phyloP scores from a whole-genome alignment of 2,888 invertebrate genomes.

The Phengaris arion region DNA sequence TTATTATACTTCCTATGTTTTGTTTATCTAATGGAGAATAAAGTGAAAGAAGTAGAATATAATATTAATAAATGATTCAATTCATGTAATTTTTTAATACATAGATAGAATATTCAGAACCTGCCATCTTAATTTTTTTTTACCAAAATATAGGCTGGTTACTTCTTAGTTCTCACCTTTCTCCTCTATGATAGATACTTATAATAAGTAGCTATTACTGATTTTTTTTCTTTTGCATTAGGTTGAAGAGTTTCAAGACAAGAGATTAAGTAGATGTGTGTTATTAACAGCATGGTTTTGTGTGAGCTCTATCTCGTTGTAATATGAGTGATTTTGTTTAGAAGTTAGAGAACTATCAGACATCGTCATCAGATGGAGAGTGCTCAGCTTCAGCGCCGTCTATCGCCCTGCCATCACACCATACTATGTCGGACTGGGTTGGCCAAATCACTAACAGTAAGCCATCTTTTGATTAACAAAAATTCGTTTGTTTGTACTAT shows the following conservation, averaged over 20 bases:
- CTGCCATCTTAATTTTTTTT: no score
- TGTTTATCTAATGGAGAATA: not conserved
- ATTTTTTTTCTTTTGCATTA: conserved; percentile 6
- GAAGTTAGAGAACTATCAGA: conserved; percentile 74
- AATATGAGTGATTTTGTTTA: conserved; percentile 50
- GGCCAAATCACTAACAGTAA: conserved; percentile 93
- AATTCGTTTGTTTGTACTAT: no score
- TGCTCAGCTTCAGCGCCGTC: conserved; percentile 82
- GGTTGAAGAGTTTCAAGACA: conserved; percentile 21
- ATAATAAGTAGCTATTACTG: not conserved
- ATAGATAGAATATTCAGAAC: no score
- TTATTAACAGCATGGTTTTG: conserved; percentile 24
- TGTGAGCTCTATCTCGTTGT: conserved; percentile 26
- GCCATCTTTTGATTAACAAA: conserved; percentile 35
- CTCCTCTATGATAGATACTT: not conserved
- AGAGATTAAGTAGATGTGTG: conserved; percentile 49
- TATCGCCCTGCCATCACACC: conserved; percentile 75
- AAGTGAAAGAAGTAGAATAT: no score
- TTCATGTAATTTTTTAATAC: no score
- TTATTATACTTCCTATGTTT: not conserved
- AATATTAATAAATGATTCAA: no score
- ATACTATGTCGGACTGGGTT: conserved; percentile 89
- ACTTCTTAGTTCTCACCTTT: not conserved
- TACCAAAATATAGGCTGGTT: not conserved
- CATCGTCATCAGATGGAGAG: conserved; percentile 82